These are phyloP conservation scores for Nesoenas mayeri DNA, from an alignment of 2,113 vertebrate species.

Conservation along the genomic window DNA sequence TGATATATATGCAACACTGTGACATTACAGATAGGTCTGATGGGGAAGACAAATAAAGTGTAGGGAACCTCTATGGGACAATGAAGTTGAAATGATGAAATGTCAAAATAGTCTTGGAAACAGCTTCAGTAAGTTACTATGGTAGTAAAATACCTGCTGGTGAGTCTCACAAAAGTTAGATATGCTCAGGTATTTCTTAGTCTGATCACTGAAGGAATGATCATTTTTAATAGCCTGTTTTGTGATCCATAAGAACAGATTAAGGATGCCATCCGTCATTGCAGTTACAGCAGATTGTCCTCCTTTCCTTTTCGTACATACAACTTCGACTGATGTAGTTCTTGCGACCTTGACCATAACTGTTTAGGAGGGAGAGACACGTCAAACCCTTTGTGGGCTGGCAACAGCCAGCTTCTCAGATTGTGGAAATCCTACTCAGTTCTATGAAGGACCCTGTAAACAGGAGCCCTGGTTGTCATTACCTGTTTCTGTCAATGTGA, in stretches of 20 bases:
- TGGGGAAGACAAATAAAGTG: background rate
- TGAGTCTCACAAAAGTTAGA: background rate
- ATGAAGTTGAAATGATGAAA: background rate
- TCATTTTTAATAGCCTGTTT: background rate
- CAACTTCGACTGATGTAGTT: background rate
- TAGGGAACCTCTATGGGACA: background rate
- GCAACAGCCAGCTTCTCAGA: background rate
- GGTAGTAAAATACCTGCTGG: background rate
- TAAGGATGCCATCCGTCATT: background rate
- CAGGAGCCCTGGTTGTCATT: background rate
- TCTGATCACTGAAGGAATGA: background rate
- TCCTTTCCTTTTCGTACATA: background rate
- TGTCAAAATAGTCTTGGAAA: background rate
- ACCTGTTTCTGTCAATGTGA: background rate
- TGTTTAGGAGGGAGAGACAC: background rate
- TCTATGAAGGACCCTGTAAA: background rate
- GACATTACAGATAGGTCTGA: background rate
- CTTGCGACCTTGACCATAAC: background rate
- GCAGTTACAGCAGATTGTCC: background rate
- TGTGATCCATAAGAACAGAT: background rate
- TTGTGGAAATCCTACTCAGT: background rate
- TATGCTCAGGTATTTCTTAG: background rate
- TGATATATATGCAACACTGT: background rate
- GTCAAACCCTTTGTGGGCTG: background rate
- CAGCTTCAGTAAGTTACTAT: background rate